Conservation (phyloP, 2,797 vertebrate genomes). For the Pyrocephalus nanus region DNA sequence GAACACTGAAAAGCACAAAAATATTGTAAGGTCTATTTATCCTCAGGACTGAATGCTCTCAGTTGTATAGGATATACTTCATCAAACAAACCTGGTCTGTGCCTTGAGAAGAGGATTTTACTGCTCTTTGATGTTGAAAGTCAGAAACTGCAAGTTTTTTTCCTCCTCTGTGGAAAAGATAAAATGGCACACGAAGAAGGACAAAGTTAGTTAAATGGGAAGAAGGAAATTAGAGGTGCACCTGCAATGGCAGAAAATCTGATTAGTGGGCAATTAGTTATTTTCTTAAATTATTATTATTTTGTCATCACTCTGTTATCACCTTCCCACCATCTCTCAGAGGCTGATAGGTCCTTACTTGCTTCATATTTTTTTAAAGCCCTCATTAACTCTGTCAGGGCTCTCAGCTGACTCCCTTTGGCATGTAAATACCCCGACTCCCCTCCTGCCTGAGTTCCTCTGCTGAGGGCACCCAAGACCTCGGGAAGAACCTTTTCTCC, state of each 20-base stretch:
- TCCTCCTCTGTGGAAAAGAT: neutral
- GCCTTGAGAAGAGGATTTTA: neutral
- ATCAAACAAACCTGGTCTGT: neutral
- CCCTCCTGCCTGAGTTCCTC: neutral
- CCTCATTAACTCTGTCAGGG: slow-evolving; percentile 27
- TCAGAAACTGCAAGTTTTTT: neutral
- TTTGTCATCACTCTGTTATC: neutral
- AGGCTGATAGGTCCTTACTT: neutral
- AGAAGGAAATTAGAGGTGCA: neutral
- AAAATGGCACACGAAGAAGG: neutral
- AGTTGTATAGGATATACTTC: neutral
- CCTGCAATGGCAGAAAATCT: neutral
- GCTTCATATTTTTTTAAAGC: slow-evolving; percentile 67
- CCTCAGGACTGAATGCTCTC: neutral
- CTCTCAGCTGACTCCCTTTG: slow-evolving; percentile 5
- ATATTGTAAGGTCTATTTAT: neutral
- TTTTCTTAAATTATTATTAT: neutral
- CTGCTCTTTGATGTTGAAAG: neutral
- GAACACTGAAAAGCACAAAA: neutral
- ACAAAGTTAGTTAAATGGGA: neutral
- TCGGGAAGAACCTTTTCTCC: neutral
- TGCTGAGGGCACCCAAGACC: neutral
- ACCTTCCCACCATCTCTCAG: neutral
- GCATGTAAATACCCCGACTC: neutral
- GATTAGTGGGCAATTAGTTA: neutral